Base-by-base conservation (phyloP, 2,888 invertebrate genomes). In the Steinernema scapterisci region DNA sequence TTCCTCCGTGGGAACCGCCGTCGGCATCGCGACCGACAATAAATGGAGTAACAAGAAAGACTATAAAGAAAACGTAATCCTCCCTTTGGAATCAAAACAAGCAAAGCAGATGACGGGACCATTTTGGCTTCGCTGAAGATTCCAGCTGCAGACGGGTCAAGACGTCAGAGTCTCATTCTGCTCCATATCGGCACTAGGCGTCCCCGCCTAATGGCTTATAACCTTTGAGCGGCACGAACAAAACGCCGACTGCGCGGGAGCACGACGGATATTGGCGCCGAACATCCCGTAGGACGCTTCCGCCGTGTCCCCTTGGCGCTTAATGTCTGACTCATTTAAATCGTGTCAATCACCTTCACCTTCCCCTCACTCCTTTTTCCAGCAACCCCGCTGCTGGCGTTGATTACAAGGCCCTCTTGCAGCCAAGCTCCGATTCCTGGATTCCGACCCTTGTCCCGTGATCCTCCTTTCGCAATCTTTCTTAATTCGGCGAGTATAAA, bases 311-410 rank as follows among this genome's bases (percentile, higher is more conserved):
- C 13, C 7, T 38, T 9, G 38, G 5, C 38, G 38, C 38, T 38
- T 38, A 48, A 19, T 48, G 48, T 16, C 27, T 63, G 63, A 63
- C 31, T 63, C 63, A 63, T 27, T 31, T 23, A 54, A 21, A 23
- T 25, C 54, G 25, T 54, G 54, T 54, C 54, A 54, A 54, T 54
- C 54, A 54, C 54, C 54, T 54, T 54, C 25, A n/a, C 13, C 48
- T 48, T 19, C n/a, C 48, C 13, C 16, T 48, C 19, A n/a, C 48
- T 48, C 48, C n/a, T n/a, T n/a, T 48, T 19, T 3, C 48, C 48
- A 19, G 48, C 48, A 7, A 48, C 48, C 48, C 48, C 13, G 5
- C 48, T 48, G 48, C 48, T 13, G 48, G 3, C 38, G 38, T 38
- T 38, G 3, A 3, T 38, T 38, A 9, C 38, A 38, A 13, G 48